Base-by-base conservation (phyloP, 2,888 invertebrate species). In the Parnassius smintheus region DNA sequence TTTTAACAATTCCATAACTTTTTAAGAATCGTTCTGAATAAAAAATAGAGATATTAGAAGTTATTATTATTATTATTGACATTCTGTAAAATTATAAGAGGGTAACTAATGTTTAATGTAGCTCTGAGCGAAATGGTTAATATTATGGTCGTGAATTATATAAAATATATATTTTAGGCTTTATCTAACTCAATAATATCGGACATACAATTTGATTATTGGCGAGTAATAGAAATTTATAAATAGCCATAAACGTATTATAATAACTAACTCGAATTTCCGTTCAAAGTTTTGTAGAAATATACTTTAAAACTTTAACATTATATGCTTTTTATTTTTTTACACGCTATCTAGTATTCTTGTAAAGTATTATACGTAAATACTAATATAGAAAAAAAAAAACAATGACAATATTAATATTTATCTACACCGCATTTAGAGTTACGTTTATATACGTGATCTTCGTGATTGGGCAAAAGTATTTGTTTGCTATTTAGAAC, bases 381-480 rank as follows among this genome's bases (percentile, higher is more conserved):
- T 82, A 85, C 82, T 83, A 83, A 76, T 85, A 83, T 83, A 86
- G 86, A 85, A 35, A 86, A 85, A 86, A 85, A 85, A 83, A 73
- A 76, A 77, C 72, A 86, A 88, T 90, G 91, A 91, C 91, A 91
- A 91, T 91, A 91, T 90, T 91, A 88, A 85, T 86, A 83, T 80
- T 75, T 85, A 88, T 86, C 85, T 87, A 85, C 81, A 83, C 80
- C 79, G 82, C 83, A 78, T 82, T 83, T 87, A 87, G 87, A 78
- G 65, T 85, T 87, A 88, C 78, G 77, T 86, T 81, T 82, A 80
- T 78, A 81, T 83, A 81, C 80, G 81, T 86, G 83, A 84, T 87
- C 84, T 87, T 86, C 77, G 80, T 85, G 80, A 71, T 79, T 70
- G 67, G 76, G 75, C 76, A 80, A 77, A 80, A 82, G 81, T 82